These are phyloP conservation scores for Bombus balteatus DNA, from an alignment of 1,140 invertebrate species.

Conservation along the genomic window DNA sequence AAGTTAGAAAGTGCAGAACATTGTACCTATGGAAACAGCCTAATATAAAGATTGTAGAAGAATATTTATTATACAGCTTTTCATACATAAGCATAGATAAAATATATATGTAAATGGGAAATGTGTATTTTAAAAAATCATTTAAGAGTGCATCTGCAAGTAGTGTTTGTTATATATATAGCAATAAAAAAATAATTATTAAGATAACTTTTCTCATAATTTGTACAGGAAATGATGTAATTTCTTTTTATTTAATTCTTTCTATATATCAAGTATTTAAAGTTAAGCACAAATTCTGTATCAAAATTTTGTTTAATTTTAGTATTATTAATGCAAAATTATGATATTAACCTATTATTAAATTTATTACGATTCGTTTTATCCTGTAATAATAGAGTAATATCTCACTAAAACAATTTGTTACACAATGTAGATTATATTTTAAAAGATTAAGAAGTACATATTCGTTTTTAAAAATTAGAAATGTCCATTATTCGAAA, in stretches of 20 bases:
- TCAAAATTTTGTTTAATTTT: constrained; percentile 40
- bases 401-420: constrained; percentile 34
- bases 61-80: constrained; percentile 47
- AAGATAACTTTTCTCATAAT: constrained; percentile 41
- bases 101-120: constrained; percentile 30
- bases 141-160: constrained; percentile 25
- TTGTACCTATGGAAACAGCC: constrained; percentile 37
- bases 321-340: constrained; percentile 35
- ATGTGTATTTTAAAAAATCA: constrained; percentile 22
- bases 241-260: constrained; percentile 22
- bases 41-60: constrained; percentile 46
- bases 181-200: constrained; percentile 47
- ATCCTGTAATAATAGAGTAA: constrained; percentile 32
- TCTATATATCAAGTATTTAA: constrained; percentile 33
- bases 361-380: constrained; percentile 36
- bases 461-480: constrained; percentile 47
- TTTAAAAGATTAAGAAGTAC: constrained; percentile 48
- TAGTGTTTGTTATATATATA: constrained; percentile 32
- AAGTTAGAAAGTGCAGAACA: constrained; percentile 25
- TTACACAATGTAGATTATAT: constrained; percentile 37
- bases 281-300: constrained; percentile 42
- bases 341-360: constrained; percentile 40
- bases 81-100: constrained; percentile 43
- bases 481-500: constrained; percentile 48
- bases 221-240: constrained; percentile 38